Evolutionary conservation across 2,888 invertebrate genomes (phyloP).

Genomic region (Siphonodentalium dalli): DNA sequence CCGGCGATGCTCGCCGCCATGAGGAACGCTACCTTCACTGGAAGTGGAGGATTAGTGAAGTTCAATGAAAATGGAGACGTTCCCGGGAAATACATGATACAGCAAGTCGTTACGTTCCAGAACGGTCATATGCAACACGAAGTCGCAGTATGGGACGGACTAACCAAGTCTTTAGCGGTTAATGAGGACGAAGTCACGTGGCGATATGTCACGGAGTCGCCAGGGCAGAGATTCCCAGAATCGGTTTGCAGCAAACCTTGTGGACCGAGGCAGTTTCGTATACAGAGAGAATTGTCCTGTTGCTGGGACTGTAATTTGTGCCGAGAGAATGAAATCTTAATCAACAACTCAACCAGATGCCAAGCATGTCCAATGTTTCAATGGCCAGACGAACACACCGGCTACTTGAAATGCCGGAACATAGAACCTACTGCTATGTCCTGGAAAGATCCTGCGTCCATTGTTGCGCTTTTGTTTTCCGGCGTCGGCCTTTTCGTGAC

Average conservation of each 20-base stretch:
- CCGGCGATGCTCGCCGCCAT: no score
- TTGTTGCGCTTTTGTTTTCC: background rate
- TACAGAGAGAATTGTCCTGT: conserved; percentile 10
- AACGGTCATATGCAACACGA: no score
- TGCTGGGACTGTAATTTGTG: conserved; percentile 21
- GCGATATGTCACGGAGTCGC: conserved; percentile 1
- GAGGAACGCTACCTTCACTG: conserved; percentile 4
- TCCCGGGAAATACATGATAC: conserved; percentile 1
- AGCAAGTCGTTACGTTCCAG: no score
- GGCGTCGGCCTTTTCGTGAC: background rate
- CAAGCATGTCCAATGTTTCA: conserved; percentile 11
- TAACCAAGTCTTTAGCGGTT: no score
- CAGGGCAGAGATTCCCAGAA: conserved; percentile 4
- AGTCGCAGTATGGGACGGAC: no score
- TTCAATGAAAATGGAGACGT: conserved; percentile 15
- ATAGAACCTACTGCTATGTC: background rate
- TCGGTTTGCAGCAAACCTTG: conserved; percentile 16
- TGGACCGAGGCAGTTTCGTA: background rate
- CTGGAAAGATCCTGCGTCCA: background rate
- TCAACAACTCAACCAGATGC: conserved; percentile 13
- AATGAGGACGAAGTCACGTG: background rate
- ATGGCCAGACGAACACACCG: conserved; percentile 22
- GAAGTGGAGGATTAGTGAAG: conserved; percentile 7
- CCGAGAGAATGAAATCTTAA: conserved; percentile 16
- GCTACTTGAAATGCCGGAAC: background rate